These are phyloP conservation scores for Ctenodactylus gundi DNA, from an alignment of 2,113 vertebrate genomes.

Conservation along the genomic window DNA sequence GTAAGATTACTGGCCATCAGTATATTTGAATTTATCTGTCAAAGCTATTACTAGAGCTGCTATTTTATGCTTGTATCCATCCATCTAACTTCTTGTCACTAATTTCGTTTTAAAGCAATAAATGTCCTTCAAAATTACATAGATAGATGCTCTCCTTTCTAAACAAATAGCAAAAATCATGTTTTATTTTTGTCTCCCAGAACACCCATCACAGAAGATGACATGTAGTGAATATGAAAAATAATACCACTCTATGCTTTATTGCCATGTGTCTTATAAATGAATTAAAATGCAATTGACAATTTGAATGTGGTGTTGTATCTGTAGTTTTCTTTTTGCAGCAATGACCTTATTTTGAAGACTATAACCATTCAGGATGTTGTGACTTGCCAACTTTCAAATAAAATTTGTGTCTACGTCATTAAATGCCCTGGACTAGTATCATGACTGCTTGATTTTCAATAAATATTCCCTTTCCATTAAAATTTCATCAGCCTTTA, in stretches of 20 bases:
- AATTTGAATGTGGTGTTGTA: neutral
- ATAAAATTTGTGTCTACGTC: neutral
- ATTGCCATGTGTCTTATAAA: neutral
- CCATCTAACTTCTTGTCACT: constrained; percentile 18
- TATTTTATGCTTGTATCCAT: constrained; percentile 56
- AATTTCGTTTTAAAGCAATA: neutral
- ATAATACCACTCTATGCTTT: neutral
- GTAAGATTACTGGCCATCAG: constrained; percentile 28
- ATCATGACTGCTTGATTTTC: neutral
- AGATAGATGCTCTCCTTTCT: neutral
- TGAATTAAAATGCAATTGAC: neutral
- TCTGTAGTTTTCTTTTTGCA: neutral
- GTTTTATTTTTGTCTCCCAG: neutral
- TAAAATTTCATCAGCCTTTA: neutral
- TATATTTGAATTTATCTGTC: constrained; percentile 32
- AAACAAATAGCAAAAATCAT: neutral
- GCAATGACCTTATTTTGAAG: neutral
- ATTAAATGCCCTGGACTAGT: neutral
- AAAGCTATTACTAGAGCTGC: neutral
- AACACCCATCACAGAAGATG: neutral
- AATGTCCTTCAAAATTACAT: constrained; percentile 6
- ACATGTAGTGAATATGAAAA: neutral
- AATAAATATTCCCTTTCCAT: neutral
- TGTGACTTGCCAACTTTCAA: constrained; percentile 7
- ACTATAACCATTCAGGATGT: neutral